Base-by-base conservation (phyloP, 1,140 invertebrate species). In the Drosophila pruinosa region DNA sequence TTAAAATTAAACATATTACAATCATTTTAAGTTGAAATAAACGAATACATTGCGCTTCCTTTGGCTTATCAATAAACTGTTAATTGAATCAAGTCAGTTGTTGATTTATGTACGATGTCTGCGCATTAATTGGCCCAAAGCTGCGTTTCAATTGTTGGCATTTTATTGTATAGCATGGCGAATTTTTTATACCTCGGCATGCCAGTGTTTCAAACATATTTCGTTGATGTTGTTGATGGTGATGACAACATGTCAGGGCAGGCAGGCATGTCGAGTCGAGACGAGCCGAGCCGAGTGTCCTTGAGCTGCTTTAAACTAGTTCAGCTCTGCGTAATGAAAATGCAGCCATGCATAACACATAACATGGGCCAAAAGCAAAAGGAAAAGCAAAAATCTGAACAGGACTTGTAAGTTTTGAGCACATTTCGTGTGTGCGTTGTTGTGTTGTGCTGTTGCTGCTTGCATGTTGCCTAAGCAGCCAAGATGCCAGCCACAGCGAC, bases 291-390 rank as follows among this genome's bases (percentile, higher is more conserved):
- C 17, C 6, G 26, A 34, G 45, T 80, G 81, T 80, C 81, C 81
- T 86, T 86, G 81, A 81, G 85, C 82, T 75, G 81, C 68, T 63
- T 83, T 70, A 71, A 72, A 72, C 80, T 72, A 75, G 71, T 72
- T 72, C 64, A 77, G 62, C 62, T 36, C 53, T 57, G 61, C 62
- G 72, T 88, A 86, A 86, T 86, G 82, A 86, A 86, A 88, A 80
- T 75, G 77, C 81, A 86, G 70, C 56, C 82, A 69, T 71, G 81
- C 77, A 86, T 81, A 72, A 39, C 56, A 54, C 26, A 82, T 64
- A 61, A 47, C 70, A 68, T 39, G 73, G 64, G 72, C 62, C 69
- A 72, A 73, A 61, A 58, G 52, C 56, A 34, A 48, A 41, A 26
- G 56, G 43, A 74, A 57, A 47, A 72, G 53, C 57, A 59, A 50